A percentile compares a stretch with the other conserved stretches of the same genome.
Conservation (phyloP, 2,888 invertebrate genomes). For the Agrotis segetum region DNA sequence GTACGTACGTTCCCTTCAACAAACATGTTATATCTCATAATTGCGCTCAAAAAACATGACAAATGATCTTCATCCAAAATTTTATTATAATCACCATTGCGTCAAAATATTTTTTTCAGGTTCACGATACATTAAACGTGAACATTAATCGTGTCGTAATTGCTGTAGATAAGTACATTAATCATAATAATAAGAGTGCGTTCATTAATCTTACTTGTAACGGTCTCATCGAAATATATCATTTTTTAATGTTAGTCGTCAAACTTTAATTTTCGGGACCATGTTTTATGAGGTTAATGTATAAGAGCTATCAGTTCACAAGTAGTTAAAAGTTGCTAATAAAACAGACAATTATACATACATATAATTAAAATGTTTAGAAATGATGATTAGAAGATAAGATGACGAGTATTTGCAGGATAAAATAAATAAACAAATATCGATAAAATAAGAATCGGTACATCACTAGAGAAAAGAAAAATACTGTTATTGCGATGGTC, state of each 20-base stretch:
- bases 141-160: conserved; percentile 63
- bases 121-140: conserved; percentile 54
- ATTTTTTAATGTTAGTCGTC: conserved; percentile 52
- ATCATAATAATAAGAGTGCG: conserved; percentile 60
- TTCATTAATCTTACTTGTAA: conserved; percentile 62
- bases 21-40: conserved; percentile 11
- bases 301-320: background rate
- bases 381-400: no score
- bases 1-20: background rate
- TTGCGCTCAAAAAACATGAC: conserved; percentile 42
- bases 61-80: conserved; percentile 50
- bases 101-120: conserved; percentile 50
- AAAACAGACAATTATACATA: background rate
- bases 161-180: conserved; percentile 57
- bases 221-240: conserved; percentile 41
- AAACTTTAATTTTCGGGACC: conserved; percentile 26
- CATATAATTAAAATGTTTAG: no score
- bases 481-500: conserved; percentile 65
- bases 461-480: conserved; percentile 58
- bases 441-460: conserved; percentile 31
- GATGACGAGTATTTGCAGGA: background rate
- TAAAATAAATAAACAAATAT: conserved; percentile 13
- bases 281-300: conserved; percentile 14
- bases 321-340: background rate
- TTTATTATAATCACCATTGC: conserved; percentile 45